Evolutionary conservation across 2,888 invertebrate genomes (phyloP).

Genomic region (Drosophila neoperkinsi): DNA sequence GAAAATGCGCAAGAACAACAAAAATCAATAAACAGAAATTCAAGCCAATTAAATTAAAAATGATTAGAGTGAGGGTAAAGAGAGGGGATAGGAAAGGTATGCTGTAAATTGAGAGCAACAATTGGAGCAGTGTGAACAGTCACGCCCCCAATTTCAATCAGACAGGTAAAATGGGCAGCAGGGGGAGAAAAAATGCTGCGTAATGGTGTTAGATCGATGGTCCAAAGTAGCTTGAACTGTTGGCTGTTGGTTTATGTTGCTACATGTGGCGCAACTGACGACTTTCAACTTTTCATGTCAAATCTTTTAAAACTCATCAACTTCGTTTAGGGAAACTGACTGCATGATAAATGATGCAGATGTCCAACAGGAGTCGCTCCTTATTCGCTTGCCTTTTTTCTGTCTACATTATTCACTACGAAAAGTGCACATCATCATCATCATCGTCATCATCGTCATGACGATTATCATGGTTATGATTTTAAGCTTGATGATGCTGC

Average conservation of each 20-base stretch:
- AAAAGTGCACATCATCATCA: constrained; percentile 60
- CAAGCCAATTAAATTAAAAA: constrained; percentile 34
- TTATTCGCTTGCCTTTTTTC: constrained; percentile 8
- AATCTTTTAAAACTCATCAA: constrained; percentile 53
- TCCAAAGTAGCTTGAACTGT: constrained; percentile 10
- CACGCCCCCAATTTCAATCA: not conserved
- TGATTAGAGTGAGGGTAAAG: not conserved
- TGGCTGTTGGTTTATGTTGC: constrained; percentile 7
- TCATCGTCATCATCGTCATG: constrained; percentile 18
- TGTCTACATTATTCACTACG: constrained; percentile 1
- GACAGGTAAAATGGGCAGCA: not conserved
- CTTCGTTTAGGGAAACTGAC: constrained; percentile 28
- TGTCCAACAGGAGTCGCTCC: constrained; percentile 19
- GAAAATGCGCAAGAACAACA: not conserved
- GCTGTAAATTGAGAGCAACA: constrained; percentile 9
- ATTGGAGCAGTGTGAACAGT: constrained; percentile 37
- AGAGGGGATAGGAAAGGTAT: not conserved
- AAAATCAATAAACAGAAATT: not conserved
- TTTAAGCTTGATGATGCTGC: constrained; percentile 19
- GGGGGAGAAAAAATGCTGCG: constrained; percentile 19
- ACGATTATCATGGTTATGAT: not conserved
- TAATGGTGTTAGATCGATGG: constrained; percentile 32
- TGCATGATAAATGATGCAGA: constrained; percentile 62
- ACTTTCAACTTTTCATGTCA: constrained; percentile 52
- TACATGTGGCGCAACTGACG: constrained; percentile 15